These are phyloP conservation scores for Pelochelys cantorii DNA, from an alignment of 2,797 vertebrate genomes.

Conservation along the genomic window DNA sequence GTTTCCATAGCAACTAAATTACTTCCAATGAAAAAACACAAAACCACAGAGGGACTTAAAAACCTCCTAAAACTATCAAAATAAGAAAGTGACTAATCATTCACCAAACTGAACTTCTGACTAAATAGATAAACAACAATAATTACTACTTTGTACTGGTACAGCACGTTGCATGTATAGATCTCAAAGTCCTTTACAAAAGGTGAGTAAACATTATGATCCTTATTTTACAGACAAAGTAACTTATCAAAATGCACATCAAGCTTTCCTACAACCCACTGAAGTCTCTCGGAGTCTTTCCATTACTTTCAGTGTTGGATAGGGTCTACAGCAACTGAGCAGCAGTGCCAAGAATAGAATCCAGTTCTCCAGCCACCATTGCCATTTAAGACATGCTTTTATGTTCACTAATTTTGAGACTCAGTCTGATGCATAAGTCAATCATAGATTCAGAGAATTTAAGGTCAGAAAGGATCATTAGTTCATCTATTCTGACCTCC, in stretches of 20 bases:
- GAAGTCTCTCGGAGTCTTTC: not conserved
- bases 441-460: not conserved
- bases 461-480: not conserved
- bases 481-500: not conserved
- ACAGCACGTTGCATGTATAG: not conserved
- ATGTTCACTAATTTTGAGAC: not conserved
- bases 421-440: not conserved
- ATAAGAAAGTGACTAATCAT: conserved; percentile 26
- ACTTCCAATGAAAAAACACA: conserved; percentile 13
- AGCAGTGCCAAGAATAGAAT: not conserved
- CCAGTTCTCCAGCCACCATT: not conserved
- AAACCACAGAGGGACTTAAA: not conserved
- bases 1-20: conserved; percentile 31
- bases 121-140: not conserved
- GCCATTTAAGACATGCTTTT: not conserved
- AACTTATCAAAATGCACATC: not conserved
- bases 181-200: conserved; percentile 36
- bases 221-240: conserved; percentile 15
- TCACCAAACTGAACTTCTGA: not conserved
- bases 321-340: not conserved
- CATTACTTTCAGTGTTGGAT: not conserved
- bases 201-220: not conserved
- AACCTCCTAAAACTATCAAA: not conserved
- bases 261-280: not conserved
- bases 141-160: not conserved